Percentiles rank a stretch among this genome's conserved stretches.
Conservation (phyloP, 2,113 vertebrate species). For the Pyxicephalus adspersus region DNA sequence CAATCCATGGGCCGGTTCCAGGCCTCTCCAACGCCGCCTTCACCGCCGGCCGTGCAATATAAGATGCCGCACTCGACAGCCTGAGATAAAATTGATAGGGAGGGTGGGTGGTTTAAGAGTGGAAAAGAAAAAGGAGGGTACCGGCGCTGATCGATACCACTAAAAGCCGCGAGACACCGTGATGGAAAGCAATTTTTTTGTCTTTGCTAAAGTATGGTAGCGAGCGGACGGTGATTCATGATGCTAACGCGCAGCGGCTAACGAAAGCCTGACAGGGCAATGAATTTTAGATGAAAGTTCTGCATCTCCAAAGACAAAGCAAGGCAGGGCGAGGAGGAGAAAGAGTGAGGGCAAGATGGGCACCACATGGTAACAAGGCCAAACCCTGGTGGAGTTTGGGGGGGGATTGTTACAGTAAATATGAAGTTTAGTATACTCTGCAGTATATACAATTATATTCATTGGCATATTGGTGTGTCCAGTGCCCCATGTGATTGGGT, state of each 20-base stretch:
- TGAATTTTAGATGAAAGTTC: conserved; percentile 70
- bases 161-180: conserved; percentile 76
- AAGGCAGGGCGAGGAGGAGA: conserved; percentile 59
- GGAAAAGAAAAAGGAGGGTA: conserved; percentile 61
- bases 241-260: conserved; percentile 71
- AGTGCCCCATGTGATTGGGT: no score
- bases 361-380: no score
- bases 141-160: conserved; percentile 76
- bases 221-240: conserved; percentile 71
- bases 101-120: conserved; percentile 58
- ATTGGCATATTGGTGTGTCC: no score
- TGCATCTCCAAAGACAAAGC: not conserved
- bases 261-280: conserved; percentile 76
- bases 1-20: conserved; percentile 66
- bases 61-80: conserved; percentile 77
- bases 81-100: conserved; percentile 75
- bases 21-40: conserved; percentile 75
- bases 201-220: conserved; percentile 76
- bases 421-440: not conserved
- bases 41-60: conserved; percentile 76
- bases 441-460: no score
- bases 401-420: no score
- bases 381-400: no score
- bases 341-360: conserved; percentile 51
- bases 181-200: conserved; percentile 80